Evolutionary conservation across 2,113 vertebrate species (phyloP), one percentile per base, ranked within the genome.

Genomic region (Callocephalon fimbriatum): DNA sequence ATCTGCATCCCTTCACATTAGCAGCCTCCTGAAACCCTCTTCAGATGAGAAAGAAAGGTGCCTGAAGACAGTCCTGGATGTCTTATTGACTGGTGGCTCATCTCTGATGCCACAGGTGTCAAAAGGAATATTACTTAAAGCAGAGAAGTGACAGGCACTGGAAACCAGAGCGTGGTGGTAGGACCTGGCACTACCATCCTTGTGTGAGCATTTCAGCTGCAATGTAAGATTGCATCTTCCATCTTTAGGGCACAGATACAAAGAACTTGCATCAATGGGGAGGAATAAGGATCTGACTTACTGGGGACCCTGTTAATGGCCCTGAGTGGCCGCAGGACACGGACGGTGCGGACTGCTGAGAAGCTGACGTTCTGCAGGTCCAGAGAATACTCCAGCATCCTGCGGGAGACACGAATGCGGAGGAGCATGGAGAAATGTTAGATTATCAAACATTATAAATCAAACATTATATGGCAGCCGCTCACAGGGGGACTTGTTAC

Each of bases 311-410:
- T 98, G 98, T 99, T 99, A 97, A 99, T 99, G 97, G 99, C 99
- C 98, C 99, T 98, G 97, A 99, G 98, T 0, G 99, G 99, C 86
- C 99, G 98, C 96, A 99, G 98, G 96, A 99, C 99, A 3, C 99
- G 98, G 72, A 99, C 99, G 2, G 99, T 99, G 97, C 99, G 99
- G 96, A 99, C 99, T 0, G 99, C 99, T 1, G 99, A 99, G 97
- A 99, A 99, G 95, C 99, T 99, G 98, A 99, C 99, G 1, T 99
- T 99, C 98, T 99, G 99, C 97, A 99, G 98, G 98, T 99, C 99
- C 97, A 99, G 98, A 27, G 99, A 99, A 84, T 99, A 99, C 97
- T 99, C 99, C 98, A 99, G 96, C 99, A 99, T 99, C 98, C 99
- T 99, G 98, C 10, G 63, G 77, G 86, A 91, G 47, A 96, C 72